Percentiles rank a stretch among this genome's conserved stretches.
These are phyloP conservation scores for Cotesia glomerata DNA, from an alignment of 1,140 invertebrate species.

Conservation along the genomic window DNA sequence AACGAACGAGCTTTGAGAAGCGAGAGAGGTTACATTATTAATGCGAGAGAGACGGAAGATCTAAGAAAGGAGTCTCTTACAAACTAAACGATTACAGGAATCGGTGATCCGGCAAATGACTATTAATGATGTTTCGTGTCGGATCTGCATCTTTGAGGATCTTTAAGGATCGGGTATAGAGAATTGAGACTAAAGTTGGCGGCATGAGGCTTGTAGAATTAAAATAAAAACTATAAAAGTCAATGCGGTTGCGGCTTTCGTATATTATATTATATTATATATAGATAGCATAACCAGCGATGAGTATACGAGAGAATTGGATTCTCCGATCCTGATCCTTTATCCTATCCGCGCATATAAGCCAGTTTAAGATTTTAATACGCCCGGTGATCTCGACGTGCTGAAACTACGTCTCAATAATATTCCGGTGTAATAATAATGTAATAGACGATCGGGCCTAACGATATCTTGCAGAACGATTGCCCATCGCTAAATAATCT, in stretches of 20 bases:
- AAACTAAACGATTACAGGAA: constrained; percentile 52
- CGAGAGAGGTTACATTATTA: no score
- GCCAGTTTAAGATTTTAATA: constrained; percentile 19
- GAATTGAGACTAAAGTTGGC: constrained; percentile 35
- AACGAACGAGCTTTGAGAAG: not conserved
- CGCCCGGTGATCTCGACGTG: constrained; percentile 21
- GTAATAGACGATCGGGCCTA: constrained; percentile 38
- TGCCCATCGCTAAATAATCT: constrained; percentile 9
- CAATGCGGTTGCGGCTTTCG: constrained; percentile 6
- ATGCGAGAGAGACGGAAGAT: not conserved
- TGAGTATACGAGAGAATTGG: not conserved
- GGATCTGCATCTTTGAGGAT: constrained; percentile 53
- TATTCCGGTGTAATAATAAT: constrained; percentile 35
- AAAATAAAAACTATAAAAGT: not conserved
- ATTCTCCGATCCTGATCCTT: not conserved
- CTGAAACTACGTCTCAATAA: constrained; percentile 36
- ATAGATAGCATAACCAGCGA: not conserved
- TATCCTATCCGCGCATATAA: not conserved
- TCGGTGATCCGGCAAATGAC: constrained; percentile 62
- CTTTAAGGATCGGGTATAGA: not conserved
- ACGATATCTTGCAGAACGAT: constrained; percentile 21
- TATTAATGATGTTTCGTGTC: constrained; percentile 60
- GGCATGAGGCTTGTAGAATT: constrained; percentile 13
- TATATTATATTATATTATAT: not conserved
- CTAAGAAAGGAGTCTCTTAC: constrained; percentile 40